phyloP scores from a whole-genome alignment of 2,797 vertebrate species.

The Myiotriccus ornatus region DNA sequence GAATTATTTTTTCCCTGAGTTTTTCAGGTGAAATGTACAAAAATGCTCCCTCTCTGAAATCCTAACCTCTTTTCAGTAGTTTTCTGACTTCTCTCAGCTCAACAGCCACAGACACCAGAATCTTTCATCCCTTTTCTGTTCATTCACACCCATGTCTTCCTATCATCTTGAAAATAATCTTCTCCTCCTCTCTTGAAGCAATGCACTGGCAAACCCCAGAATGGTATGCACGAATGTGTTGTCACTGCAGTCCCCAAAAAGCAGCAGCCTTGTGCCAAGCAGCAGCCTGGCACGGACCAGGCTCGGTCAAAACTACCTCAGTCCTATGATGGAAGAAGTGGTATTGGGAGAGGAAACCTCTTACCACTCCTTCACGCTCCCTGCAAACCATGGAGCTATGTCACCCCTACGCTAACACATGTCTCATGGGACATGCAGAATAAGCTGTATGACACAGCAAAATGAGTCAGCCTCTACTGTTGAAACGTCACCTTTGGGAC shows the following conservation, averaged over 20 bases:
- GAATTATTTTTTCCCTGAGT: background rate
- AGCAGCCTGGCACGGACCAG: fast-evolving
- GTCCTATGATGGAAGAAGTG: background rate
- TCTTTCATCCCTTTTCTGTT: background rate
- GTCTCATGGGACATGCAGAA: background rate
- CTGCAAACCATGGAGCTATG: background rate
- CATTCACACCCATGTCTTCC: background rate
- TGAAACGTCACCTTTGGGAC: constrained; percentile 7
- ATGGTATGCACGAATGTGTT: fast-evolving
- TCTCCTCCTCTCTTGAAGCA: background rate
- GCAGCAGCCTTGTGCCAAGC: background rate
- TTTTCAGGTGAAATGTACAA: background rate
- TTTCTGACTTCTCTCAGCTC: background rate
- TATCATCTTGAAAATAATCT: background rate
- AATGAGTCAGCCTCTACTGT: background rate
- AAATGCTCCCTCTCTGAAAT: background rate
- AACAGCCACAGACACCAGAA: fast-evolving
- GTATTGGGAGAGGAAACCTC: background rate
- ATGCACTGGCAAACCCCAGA: background rate
- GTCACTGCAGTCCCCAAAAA: fast-evolving
- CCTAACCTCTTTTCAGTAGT: background rate
- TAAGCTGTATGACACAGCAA: background rate
- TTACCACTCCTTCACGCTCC: background rate
- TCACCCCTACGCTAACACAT: background rate
- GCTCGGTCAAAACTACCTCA: background rate